Evolutionary conservation across 1,140 invertebrate genomes (phyloP).

Genomic region (Zaprionus lachaisei): DNA sequence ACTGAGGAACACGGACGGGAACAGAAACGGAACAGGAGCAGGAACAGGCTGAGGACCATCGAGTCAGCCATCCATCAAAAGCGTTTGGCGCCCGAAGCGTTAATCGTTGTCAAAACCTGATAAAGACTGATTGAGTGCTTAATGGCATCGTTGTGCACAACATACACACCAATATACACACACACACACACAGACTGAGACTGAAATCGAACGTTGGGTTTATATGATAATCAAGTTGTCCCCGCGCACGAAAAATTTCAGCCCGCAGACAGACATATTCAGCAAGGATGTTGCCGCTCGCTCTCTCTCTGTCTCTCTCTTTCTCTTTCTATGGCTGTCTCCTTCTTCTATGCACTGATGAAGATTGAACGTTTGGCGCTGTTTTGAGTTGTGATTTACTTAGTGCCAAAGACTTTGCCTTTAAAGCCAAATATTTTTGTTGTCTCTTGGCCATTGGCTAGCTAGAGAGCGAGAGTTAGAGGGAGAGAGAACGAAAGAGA

Average conservation of each 20-base stretch:
- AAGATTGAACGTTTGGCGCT: slow-evolving; percentile 59
- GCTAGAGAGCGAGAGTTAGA: neutral
- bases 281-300: slow-evolving; percentile 8
- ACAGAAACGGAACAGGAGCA: neutral
- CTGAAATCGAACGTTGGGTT: neutral
- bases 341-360: slow-evolving; percentile 48
- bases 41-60: slow-evolving; percentile 27
- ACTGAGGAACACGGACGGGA: neutral
- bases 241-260: slow-evolving; percentile 9
- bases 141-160: slow-evolving; percentile 60
- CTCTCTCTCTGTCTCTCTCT: neutral
- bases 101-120: slow-evolving; percentile 83
- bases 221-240: slow-evolving; percentile 39
- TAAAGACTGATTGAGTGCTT: slow-evolving; percentile 83
- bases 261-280: slow-evolving; percentile 7
- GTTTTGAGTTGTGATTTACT: slow-evolving; percentile 52
- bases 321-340: neutral
- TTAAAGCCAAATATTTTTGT: slow-evolving; percentile 68
- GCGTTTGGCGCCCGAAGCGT: slow-evolving; percentile 74
- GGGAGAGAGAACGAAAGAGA: neutral
- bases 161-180: slow-evolving; percentile 14
- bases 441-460: slow-evolving; percentile 41
- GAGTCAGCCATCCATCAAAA: slow-evolving; percentile 76
- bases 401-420: slow-evolving; percentile 42
- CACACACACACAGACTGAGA: slow-evolving; percentile 4